Conservation (phyloP, 2,888 invertebrate species). For the Lapara coniferarum region DNA sequence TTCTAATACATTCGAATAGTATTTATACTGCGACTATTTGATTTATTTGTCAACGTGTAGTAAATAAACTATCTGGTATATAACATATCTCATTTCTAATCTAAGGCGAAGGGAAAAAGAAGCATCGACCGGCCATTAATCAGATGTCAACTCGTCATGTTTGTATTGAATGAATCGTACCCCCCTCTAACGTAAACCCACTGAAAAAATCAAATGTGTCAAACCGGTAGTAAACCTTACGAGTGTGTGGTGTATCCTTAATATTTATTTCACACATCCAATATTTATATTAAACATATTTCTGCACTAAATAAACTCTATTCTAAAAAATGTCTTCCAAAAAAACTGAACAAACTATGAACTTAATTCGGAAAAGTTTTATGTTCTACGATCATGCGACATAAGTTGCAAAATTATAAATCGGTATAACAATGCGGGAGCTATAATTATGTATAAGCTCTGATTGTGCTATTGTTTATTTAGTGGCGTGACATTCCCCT, state of each 20-base stretch:
- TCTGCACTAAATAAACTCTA: neutral
- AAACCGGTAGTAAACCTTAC: slow-evolving; percentile 49
- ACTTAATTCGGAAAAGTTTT: too few relatives aligned
- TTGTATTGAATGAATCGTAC: slow-evolving; percentile 53
- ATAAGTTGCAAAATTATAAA: too few relatives aligned
- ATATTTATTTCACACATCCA: neutral
- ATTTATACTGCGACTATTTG: too few relatives aligned
- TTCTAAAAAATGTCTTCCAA: neutral
- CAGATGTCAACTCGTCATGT: slow-evolving; percentile 62
- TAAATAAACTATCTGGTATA: neutral
- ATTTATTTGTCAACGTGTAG: too few relatives aligned
- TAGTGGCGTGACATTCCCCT: too few relatives aligned
- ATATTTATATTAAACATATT: slow-evolving; percentile 3
- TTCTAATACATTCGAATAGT: neutral
- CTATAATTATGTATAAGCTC: too few relatives aligned
- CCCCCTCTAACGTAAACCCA: slow-evolving; percentile 49
- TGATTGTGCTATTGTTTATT: too few relatives aligned
- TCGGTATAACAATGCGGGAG: too few relatives aligned
- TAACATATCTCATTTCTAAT: slow-evolving; percentile 50
- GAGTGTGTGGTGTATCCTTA: slow-evolving; percentile 39
- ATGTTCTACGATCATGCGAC: too few relatives aligned
- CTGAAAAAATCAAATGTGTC: slow-evolving; percentile 53
- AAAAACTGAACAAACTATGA: neutral
- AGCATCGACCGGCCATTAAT: slow-evolving; percentile 58
- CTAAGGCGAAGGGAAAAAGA: slow-evolving; percentile 43